Evolutionary conservation across 2,797 vertebrate species (phyloP).

Genomic region (Allobates femoralis): DNA sequence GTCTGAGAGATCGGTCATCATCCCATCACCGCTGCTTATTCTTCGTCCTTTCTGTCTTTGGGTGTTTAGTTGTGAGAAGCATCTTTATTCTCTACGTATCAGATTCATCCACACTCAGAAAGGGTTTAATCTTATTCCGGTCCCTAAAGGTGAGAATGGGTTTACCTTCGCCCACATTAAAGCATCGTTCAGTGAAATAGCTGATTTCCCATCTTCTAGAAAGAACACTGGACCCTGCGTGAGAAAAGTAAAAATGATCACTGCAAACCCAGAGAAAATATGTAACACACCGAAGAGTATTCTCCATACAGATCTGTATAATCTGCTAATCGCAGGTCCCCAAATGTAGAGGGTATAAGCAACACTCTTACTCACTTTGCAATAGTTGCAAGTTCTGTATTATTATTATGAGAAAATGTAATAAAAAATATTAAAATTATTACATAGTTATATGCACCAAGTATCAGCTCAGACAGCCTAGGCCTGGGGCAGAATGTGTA

Average conservation of each 20-base stretch:
- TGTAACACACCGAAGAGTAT: neutral
- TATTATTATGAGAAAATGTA: too few relatives aligned
- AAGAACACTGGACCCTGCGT: conserved; percentile 90
- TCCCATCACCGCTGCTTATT: neutral
- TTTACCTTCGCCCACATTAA: conserved; percentile 99
- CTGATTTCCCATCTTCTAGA: conserved; percentile 94
- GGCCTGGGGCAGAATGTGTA: too few relatives aligned
- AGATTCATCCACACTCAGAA: conserved; percentile 76
- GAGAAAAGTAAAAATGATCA: neutral
- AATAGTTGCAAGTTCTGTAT: too few relatives aligned
- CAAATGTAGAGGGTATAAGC: too few relatives aligned
- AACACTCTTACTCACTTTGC: too few relatives aligned
- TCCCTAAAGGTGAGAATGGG: conserved; percentile 95
- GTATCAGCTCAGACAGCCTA: too few relatives aligned
- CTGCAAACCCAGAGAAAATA: neutral
- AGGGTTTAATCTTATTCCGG: conserved; percentile 92
- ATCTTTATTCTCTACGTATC: neutral
- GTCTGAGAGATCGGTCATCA: neutral
- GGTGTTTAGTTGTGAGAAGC: neutral
- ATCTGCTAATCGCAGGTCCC: too few relatives aligned
- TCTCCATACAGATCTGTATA: too few relatives aligned
- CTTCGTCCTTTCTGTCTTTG: neutral
- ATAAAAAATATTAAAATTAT: too few relatives aligned
- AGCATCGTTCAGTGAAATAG: conserved; percentile 93
- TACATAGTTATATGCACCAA: too few relatives aligned